Conservation (phyloP, 1,140 invertebrate genomes). For the Meloidogyne hapla region DNA sequence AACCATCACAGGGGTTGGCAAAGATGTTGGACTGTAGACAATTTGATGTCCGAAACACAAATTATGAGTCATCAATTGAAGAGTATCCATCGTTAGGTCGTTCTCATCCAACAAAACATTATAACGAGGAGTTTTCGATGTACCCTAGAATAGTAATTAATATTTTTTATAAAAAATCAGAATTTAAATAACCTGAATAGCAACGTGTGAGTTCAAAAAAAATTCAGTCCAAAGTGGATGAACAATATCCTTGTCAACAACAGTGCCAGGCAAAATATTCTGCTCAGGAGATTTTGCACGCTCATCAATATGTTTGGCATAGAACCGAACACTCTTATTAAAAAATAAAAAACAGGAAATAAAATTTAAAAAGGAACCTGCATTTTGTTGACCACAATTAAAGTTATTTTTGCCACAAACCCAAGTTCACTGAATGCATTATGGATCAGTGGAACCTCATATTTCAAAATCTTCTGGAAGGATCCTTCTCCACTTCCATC, state of each 20-base stretch:
- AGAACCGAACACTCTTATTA: neutral
- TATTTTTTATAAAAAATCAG: neutral
- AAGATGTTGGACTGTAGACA: slow-evolving; percentile 34
- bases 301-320: neutral
- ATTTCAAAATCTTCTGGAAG: slow-evolving; percentile 19
- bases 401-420: neutral
- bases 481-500: slow-evolving; percentile 25
- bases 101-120: slow-evolving; percentile 25
- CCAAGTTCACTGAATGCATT: neutral
- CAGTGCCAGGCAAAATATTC: slow-evolving; percentile 25
- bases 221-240: slow-evolving; percentile 30
- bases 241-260: slow-evolving; percentile 27
- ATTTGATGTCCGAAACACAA: slow-evolving; percentile 44
- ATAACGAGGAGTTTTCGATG: slow-evolving; percentile 23
- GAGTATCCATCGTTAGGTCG: slow-evolving; percentile 13
- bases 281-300: slow-evolving; percentile 16
- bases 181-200: slow-evolving; percentile 12
- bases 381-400: slow-evolving; percentile 28
- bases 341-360: neutral
- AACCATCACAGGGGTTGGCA: slow-evolving; percentile 40
- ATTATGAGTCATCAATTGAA: slow-evolving; percentile 17
- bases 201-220: slow-evolving; percentile 11
- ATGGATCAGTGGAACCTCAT: slow-evolving; percentile 26
- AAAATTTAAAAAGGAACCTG: neutral
- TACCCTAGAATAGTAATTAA: slow-evolving; percentile 7